Conservation (phyloP, 1,140 invertebrate species). For the Halyomorpha halys region DNA sequence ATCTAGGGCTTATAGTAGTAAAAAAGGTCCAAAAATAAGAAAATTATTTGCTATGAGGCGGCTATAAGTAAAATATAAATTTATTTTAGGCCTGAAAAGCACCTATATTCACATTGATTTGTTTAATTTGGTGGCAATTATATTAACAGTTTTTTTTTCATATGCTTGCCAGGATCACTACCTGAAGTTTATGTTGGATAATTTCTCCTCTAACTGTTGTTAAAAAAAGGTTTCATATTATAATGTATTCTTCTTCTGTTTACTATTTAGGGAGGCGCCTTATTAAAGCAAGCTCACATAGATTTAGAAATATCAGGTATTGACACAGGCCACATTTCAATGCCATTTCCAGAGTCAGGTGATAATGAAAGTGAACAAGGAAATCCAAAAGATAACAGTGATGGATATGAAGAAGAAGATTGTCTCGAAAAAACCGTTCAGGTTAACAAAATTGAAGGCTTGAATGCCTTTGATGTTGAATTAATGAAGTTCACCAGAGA, state of each 20-base stretch:
- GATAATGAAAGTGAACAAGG: constrained; percentile 41
- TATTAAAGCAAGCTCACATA: constrained; percentile 66
- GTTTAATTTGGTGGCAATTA: no score
- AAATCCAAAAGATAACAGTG: constrained; percentile 26
- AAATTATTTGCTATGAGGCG: no score
- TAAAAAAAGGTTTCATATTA: not conserved
- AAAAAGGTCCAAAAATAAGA: no score
- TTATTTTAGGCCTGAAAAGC: no score
- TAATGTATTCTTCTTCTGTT: not conserved
- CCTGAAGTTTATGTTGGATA: no score
- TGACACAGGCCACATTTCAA: constrained; percentile 32
- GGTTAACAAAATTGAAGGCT: not conserved
- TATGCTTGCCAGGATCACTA: no score
- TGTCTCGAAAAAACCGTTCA: not conserved
- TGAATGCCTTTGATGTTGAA: constrained; percentile 9
- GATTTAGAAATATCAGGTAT: constrained; percentile 58
- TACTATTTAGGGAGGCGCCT: constrained; percentile 45
- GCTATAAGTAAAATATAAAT: no score
- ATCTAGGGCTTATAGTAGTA: no score
- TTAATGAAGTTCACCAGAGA: constrained; percentile 20
- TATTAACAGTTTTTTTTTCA: no score
- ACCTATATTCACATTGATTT: no score
- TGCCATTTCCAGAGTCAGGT: not conserved
- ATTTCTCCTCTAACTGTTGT: no score
- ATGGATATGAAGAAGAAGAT: constrained; percentile 13